Percentiles rank a stretch among this genome's conserved stretches.
Conservation (phyloP, 2,888 invertebrate genomes). For the Uloborus plumipes region DNA sequence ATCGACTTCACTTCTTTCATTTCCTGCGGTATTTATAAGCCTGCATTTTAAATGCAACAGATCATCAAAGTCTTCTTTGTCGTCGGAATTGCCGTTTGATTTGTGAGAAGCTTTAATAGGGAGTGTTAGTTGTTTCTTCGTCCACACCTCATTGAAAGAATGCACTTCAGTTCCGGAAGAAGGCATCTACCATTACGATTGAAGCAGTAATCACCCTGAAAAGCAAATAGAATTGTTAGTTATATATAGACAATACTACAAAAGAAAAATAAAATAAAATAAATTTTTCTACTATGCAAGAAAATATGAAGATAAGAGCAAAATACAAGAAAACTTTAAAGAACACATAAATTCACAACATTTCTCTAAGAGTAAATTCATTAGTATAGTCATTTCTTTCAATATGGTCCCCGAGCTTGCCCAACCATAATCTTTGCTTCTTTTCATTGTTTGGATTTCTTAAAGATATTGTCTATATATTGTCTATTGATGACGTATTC, state of each 20-base stretch:
- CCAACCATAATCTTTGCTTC: too few relatives aligned
- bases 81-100: constrained; percentile 16
- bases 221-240: constrained; percentile 1
- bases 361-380: too few relatives aligned
- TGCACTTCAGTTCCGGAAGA: constrained; percentile 61
- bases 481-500: too few relatives aligned
- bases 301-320: too few relatives aligned
- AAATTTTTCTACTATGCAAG: too few relatives aligned
- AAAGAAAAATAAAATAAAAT: background rate
- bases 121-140: constrained; percentile 54
- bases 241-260: background rate
- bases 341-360: too few relatives aligned
- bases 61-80: constrained; percentile 51
- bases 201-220: constrained; percentile 34
- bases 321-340: too few relatives aligned
- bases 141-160: constrained; percentile 58
- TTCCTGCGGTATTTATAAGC: constrained; percentile 64
- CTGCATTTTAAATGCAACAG: constrained; percentile 60
- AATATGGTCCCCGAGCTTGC: too few relatives aligned
- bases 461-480: too few relatives aligned
- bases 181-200: constrained; percentile 60
- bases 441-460: too few relatives aligned
- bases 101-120: constrained; percentile 23
- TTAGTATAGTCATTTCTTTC: too few relatives aligned
- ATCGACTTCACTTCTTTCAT: constrained; percentile 55